Percentiles rank a stretch among this genome's conserved stretches.
Evolutionary conservation across 2,797 vertebrate genomes (phyloP).

Genomic region (Myotis planiceps): DNA sequence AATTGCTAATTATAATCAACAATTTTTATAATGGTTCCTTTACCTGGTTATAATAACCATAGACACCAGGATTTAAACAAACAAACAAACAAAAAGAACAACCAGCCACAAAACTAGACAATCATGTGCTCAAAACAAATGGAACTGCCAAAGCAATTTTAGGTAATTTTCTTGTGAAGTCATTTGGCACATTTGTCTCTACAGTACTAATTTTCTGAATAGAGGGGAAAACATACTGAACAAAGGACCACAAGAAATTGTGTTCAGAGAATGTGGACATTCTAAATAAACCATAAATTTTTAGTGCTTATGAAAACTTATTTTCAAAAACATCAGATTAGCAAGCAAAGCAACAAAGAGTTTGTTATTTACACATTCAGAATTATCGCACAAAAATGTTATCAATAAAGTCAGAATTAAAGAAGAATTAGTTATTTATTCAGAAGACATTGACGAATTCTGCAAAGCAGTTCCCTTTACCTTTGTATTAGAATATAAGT

Average conservation of each 20-base stretch:
- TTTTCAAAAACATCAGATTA: slow-evolving; percentile 62
- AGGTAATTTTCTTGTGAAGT: slow-evolving; percentile 49
- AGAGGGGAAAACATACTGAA: slow-evolving; percentile 21
- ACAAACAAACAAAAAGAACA: background rate
- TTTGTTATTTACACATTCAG: slow-evolving; percentile 48
- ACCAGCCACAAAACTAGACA: background rate
- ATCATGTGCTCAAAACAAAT: slow-evolving; percentile 6
- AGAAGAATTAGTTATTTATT: slow-evolving; percentile 48
- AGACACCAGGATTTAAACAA: background rate
- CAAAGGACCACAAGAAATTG: slow-evolving; percentile 24
- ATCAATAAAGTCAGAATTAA: background rate
- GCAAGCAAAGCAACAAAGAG: slow-evolving; percentile 38
- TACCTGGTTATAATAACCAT: background rate
- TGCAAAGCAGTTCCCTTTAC: slow-evolving; percentile 14
- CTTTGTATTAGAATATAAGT: slow-evolving; percentile 23
- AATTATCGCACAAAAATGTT: slow-evolving; percentile 23
- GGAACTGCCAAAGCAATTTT: background rate
- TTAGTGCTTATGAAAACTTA: slow-evolving; percentile 38
- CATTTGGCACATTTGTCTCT: slow-evolving; percentile 8
- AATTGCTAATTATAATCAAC: background rate
- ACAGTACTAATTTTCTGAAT: slow-evolving; percentile 48
- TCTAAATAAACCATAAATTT: background rate
- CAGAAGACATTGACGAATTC: slow-evolving; percentile 4
- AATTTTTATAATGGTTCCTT: background rate
- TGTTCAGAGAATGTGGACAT: slow-evolving; percentile 21